Conservation (phyloP, 2,113 vertebrate species). For the Myocastor coypus region DNA sequence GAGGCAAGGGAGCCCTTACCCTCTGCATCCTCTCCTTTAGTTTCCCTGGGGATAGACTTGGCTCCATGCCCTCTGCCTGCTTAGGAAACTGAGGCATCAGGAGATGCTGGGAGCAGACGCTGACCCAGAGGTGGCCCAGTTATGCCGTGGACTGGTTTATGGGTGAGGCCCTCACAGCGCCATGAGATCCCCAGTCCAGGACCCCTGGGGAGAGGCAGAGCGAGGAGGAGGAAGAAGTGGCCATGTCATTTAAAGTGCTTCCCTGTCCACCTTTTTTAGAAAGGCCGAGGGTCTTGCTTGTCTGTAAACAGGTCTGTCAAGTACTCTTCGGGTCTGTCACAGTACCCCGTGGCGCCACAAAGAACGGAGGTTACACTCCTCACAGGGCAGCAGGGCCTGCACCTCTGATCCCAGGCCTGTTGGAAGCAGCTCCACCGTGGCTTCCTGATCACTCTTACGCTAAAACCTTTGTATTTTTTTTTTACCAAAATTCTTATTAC, state of each 20-base stretch:
- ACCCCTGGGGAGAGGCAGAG: background rate
- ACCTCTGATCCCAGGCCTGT: background rate
- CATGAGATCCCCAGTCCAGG: background rate
- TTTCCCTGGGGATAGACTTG: background rate
- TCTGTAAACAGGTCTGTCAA: background rate
- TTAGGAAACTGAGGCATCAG: background rate
- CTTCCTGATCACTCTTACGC: background rate
- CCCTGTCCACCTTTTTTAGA: background rate
- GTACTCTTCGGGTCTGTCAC: background rate
- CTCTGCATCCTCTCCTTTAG: background rate
- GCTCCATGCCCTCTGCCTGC: background rate
- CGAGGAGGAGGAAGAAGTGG: background rate
- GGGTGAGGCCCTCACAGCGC: background rate
- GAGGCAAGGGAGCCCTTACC: background rate
- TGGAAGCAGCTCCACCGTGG: background rate
- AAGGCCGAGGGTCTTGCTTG: background rate
- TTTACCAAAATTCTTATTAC: conserved; percentile 57
- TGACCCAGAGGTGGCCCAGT: background rate
- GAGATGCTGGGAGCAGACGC: background rate
- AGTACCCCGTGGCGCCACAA: background rate
- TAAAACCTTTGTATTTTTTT: background rate
- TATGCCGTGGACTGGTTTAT: background rate
- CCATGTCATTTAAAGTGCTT: background rate
- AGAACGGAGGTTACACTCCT: background rate
- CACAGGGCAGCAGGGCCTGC: background rate